Evolutionary conservation across 2,888 invertebrate genomes (phyloP).

Genomic region (Beris morrisii): DNA sequence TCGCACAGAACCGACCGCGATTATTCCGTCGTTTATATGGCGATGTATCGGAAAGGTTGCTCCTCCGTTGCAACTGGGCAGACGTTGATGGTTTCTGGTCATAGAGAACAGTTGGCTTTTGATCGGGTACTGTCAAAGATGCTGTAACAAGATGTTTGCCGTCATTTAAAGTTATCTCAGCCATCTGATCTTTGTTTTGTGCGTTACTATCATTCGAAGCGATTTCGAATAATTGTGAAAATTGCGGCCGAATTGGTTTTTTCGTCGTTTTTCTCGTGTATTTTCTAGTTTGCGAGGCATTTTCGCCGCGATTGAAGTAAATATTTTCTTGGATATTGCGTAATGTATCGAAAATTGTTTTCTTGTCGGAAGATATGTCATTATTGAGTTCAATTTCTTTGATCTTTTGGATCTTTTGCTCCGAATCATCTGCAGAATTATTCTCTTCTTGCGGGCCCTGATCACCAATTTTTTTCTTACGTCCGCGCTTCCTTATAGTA

Average conservation of each 20-base stretch:
- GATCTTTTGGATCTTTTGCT: neutral
- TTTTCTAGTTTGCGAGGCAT: neutral
- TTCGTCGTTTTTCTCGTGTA: conserved; percentile 21
- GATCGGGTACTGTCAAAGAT: neutral
- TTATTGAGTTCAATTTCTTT: neutral
- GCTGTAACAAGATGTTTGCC: conserved; percentile 10
- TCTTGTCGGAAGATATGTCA: neutral
- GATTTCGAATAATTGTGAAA: neutral
- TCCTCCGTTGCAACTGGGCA: neutral
- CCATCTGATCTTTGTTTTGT: neutral
- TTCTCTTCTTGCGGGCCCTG: neutral
- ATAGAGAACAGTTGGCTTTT: too few relatives aligned
- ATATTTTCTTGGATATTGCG: conserved; percentile 17
- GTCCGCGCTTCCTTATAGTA: too few relatives aligned
- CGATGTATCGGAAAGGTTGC: too few relatives aligned
- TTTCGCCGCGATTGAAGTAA: conserved; percentile 1
- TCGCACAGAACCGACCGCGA: conserved; percentile 9
- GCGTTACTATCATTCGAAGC: neutral
- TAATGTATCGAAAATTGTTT: conserved; percentile 15
- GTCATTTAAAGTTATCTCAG: conserved; percentile 23
- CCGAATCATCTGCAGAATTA: neutral
- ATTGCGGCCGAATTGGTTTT: neutral
- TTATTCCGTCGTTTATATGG: conserved; percentile 21
- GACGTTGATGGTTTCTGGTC: neutral
- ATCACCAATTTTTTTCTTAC: neutral